phyloP scores from a whole-genome alignment of 2,113 vertebrate genomes.

The Empidonax traillii region DNA sequence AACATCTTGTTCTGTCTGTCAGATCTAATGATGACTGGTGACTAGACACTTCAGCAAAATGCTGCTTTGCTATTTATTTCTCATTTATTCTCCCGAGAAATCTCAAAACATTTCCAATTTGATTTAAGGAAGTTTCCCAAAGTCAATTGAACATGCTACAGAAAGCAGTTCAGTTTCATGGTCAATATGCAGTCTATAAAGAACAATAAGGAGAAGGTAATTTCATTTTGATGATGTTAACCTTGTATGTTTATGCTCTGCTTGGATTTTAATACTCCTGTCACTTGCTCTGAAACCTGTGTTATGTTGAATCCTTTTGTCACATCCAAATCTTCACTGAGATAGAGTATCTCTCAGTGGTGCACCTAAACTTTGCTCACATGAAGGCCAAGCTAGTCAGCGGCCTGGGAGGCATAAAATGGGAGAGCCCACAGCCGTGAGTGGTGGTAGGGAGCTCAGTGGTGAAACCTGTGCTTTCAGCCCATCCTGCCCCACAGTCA shows the following conservation, averaged over 20 bases:
- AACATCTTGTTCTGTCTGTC: constrained; percentile 73
- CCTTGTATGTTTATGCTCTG: constrained; percentile 47
- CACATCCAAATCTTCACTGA: neutral
- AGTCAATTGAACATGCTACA: constrained; percentile 65
- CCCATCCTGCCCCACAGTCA: neutral
- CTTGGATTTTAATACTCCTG: constrained; percentile 39
- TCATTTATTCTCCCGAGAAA: constrained; percentile 66
- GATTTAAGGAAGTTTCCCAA: constrained; percentile 66
- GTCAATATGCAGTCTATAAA: constrained; percentile 66
- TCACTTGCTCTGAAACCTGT: constrained; percentile 3
- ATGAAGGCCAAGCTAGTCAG: neutral
- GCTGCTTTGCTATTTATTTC: constrained; percentile 68
- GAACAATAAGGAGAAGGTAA: constrained; percentile 67
- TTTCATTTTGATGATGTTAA: constrained; percentile 62
- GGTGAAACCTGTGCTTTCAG: neutral
- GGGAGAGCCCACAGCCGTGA: neutral
- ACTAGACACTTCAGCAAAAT: constrained; percentile 57
- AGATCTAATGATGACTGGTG: constrained; percentile 71
- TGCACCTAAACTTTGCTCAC: neutral
- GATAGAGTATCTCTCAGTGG: neutral
- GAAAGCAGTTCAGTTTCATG: constrained; percentile 65
- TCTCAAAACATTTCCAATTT: constrained; percentile 66
- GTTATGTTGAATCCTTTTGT: neutral
- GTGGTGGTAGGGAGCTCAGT: neutral
- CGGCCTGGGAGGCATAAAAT: neutral